Conservation (phyloP, 2,797 vertebrate species). For the Coendou prehensilis region DNA sequence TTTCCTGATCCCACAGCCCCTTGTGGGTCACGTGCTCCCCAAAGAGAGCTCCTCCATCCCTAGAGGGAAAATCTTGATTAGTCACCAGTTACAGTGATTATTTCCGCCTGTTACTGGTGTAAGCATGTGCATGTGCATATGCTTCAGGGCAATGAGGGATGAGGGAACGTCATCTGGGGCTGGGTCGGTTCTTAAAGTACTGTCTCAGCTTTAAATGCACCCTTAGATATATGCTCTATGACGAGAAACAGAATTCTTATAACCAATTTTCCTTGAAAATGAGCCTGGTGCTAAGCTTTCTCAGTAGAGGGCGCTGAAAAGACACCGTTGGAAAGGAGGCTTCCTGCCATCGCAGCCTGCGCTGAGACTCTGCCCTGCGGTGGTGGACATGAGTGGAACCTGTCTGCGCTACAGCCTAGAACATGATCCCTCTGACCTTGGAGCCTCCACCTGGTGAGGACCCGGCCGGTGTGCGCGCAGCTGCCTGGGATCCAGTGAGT, state of each 20-base stretch:
- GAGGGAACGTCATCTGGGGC: not conserved
- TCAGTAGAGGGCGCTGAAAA: constrained; percentile 67
- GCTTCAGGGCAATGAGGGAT: not conserved
- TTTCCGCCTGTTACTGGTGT: not conserved
- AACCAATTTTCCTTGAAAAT: not conserved
- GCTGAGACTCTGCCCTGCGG: not conserved
- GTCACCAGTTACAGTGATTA: not conserved
- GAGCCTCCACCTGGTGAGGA: not conserved
- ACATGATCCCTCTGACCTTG: not conserved
- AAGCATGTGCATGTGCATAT: not conserved
- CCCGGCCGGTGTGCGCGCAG: not conserved
- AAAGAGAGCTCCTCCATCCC: not conserved
- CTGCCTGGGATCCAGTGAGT: not conserved
- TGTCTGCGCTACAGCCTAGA: not conserved
- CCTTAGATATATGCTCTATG: not conserved
- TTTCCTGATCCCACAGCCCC: not conserved
- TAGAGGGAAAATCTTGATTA: not conserved
- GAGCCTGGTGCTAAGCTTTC: not conserved
- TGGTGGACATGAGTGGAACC: not conserved
- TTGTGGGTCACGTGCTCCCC: not conserved
- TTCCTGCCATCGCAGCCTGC: not conserved
- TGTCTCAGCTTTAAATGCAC: not conserved
- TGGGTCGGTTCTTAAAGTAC: not conserved
- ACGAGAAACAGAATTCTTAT: not conserved
- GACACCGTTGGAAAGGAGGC: not conserved